A percentile compares a stretch with the other conserved stretches of the same genome.
phyloP scores from a whole-genome alignment of 2,113 vertebrate species.

The Cryptoleucopteryx plumbea region DNA sequence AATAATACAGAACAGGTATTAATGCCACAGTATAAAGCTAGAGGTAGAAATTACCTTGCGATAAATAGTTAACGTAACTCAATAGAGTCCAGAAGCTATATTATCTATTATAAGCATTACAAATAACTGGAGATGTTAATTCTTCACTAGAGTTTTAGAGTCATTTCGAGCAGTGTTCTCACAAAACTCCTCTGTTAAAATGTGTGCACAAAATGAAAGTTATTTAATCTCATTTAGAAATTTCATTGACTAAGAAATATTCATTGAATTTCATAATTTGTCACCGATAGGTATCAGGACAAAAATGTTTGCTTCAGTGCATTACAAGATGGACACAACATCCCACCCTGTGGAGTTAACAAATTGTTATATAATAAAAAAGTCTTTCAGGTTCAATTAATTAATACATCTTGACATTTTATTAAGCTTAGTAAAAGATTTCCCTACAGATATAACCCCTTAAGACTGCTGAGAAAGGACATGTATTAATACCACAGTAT shows the following conservation, averaged over 20 bases:
- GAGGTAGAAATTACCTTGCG: neutral
- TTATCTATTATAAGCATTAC: neutral
- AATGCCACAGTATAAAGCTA: neutral
- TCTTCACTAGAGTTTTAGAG: neutral
- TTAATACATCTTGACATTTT: neutral
- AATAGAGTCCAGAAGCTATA: neutral
- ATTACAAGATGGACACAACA: neutral
- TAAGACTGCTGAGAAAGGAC: neutral
- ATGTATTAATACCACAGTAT: neutral
- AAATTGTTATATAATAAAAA: neutral
- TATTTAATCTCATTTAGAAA: neutral
- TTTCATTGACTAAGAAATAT: neutral
- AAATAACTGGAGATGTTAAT: neutral
- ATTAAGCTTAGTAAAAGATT: neutral
- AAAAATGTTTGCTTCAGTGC: neutral
- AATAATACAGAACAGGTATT: neutral
- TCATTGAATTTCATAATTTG: neutral
- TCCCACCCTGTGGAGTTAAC: neutral
- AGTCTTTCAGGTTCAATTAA: neutral
- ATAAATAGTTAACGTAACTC: neutral
- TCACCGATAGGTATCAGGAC: neutral
- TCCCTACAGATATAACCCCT: neutral
- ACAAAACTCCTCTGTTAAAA: neutral
- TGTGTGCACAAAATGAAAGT: neutral
- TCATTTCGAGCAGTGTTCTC: neutral